These are phyloP conservation scores for Cotesia chilonis DNA, from an alignment of 1,140 invertebrate species.

Conservation along the genomic window DNA sequence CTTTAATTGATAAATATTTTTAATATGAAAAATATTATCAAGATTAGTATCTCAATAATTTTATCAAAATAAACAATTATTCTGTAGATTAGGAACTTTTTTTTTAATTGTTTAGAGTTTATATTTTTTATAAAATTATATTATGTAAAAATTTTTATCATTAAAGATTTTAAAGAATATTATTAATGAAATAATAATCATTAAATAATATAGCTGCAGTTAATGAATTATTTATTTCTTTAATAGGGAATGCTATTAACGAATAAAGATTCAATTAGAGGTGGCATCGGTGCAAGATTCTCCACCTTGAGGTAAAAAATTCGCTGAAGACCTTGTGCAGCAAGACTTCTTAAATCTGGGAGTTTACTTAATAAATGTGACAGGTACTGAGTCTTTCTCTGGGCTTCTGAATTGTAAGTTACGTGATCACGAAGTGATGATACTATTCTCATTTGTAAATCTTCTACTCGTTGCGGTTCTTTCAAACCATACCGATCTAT, in stretches of 20 bases:
- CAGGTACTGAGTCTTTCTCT: conserved; percentile 89
- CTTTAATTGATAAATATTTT: no score
- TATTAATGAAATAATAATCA: conserved; percentile 24
- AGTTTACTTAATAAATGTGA: conserved; percentile 89
- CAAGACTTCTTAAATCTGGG: conserved; percentile 89
- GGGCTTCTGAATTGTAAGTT: conserved; percentile 90
- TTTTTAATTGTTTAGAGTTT: no score
- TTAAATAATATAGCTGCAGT: background rate
- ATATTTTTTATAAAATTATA: no score
- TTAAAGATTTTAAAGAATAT: background rate
- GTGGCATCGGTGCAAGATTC: conserved; percentile 89
- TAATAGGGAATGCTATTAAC: conserved; percentile 93
- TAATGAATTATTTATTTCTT: conserved; percentile 37
- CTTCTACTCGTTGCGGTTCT: conserved; percentile 91
- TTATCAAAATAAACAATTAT: no score
- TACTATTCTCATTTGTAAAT: conserved; percentile 95
- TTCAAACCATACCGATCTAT: conserved; percentile 91
- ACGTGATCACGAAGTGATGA: conserved; percentile 92
- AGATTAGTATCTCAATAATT: no score
- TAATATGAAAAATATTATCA: no score
- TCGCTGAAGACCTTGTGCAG: conserved; percentile 90
- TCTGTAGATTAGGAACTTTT: no score
- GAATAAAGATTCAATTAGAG: conserved; percentile 94
- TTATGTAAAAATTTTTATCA: conserved; percentile 3
- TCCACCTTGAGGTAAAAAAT: conserved; percentile 95